phyloP scores from a whole-genome alignment of 2,797 vertebrate species.

The Lophotriccus pileatus region DNA sequence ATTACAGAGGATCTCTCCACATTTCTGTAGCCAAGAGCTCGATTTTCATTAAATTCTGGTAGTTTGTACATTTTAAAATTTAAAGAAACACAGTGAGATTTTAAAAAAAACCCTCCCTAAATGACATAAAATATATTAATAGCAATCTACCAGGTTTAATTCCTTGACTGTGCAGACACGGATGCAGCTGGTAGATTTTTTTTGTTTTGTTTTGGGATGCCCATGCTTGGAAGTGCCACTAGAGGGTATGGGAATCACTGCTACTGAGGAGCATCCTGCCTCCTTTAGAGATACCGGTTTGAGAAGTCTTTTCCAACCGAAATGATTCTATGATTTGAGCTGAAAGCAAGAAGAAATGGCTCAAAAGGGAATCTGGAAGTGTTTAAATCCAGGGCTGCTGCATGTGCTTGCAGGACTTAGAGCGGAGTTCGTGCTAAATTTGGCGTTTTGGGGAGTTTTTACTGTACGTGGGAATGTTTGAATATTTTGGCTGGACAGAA shows the following conservation, averaged over 20 bases:
- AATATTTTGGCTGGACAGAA: not conserved
- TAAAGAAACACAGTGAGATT: not conserved
- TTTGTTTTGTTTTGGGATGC: not conserved
- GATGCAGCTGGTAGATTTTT: not conserved
- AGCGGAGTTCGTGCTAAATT: not conserved
- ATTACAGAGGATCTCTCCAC: not conserved
- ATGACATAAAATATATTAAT: not conserved
- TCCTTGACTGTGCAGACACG: not conserved
- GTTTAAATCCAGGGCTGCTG: not conserved
- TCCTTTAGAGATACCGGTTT: not conserved
- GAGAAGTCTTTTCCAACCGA: not conserved
- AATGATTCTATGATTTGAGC: not conserved
- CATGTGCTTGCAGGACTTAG: not conserved
- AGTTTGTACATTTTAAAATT: not conserved
- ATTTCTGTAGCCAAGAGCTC: not conserved
- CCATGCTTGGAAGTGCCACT: constrained; percentile 22
- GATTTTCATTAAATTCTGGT: not conserved
- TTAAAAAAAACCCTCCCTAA: rapidly evolving
- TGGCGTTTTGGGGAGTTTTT: not conserved
- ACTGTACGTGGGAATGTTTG: not conserved
- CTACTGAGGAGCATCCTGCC: not conserved
- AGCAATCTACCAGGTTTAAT: not conserved
- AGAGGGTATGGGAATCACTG: constrained; percentile 19
- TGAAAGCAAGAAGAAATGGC: not conserved
- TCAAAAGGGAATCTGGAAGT: not conserved